Evolutionary conservation across 2,113 vertebrate genomes (phyloP), one percentile per base, ranked within the genome.

Genomic region (Oxygymnocypris stewartii): DNA sequence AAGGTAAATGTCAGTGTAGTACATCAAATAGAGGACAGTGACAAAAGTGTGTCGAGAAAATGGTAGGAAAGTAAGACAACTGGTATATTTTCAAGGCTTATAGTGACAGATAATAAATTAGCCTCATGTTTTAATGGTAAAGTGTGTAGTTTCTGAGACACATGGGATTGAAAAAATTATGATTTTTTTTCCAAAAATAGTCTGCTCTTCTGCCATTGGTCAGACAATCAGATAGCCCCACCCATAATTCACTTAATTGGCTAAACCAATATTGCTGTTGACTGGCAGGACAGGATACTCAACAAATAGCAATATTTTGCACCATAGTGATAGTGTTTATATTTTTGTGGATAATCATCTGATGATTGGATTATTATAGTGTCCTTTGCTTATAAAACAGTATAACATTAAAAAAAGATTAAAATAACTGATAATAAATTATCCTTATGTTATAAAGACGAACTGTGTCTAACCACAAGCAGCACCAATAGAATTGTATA

Each of bases 1-100:
- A 86, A 82, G 74, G 69, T 57, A 85, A 86, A 82, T 81, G 84
- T 57, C 80, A 84, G 9, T 57, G 82, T 44, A 84, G 44, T 78
- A 57, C 75, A 79, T 84, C 74, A 84, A 79, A 57, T 35, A 31
- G 37, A 47, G 51, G 65, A 73, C 42, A 71, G 81, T 67, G 47
- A 79, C 57, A 51, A 79, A 67, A 37, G 79, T 79, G 61, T 67
- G 74, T 13, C 11, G 6, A 44, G 44, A n/a, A 16, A 14, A 16
- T 9, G 65, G 14, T 23, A 16, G 69, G 25, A 82, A 73, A 44
- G 11, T 59, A 31, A 51, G 63, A 61, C 28, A 12, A 47, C 31
- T 42, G 31, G 67, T 25, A 16, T 74, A 14, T 69, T 31, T 69
- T 82, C 59, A 13, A 69, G 44, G 4, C 79, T 81, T 44, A 81